phyloP scores from a whole-genome alignment of 2,113 vertebrate species.

The Eudyptes chrysolophus region DNA sequence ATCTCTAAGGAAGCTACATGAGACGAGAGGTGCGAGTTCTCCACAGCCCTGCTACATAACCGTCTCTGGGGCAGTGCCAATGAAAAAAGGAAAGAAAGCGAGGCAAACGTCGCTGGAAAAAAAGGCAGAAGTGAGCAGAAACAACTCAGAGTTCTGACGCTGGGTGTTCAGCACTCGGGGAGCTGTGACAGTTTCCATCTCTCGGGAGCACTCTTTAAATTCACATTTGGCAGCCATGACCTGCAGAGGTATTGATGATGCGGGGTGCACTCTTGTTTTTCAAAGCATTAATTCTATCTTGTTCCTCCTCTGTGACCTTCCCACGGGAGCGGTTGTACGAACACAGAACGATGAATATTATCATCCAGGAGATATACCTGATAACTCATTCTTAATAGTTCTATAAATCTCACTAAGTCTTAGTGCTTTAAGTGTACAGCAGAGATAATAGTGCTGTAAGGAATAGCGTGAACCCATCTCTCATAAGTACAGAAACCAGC shows the following conservation, averaged over 20 bases:
- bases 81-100: accelerated
- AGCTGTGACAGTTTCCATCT: neutral
- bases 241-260: neutral
- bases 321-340: neutral
- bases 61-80: neutral
- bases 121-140: neutral
- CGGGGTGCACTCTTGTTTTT: neutral
- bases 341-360: neutral
- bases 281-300: neutral
- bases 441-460: slow-evolving; percentile 20
- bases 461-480: neutral
- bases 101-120: neutral
- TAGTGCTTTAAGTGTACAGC: neutral
- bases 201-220: neutral
- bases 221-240: neutral
- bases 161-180: neutral
- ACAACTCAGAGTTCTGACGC: accelerated
- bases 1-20: neutral
- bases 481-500: neutral
- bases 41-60: neutral
- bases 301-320: slow-evolving; percentile 7
- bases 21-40: accelerated
- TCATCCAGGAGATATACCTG: slow-evolving; percentile 5
- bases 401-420: slow-evolving; percentile 34
- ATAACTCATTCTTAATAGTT: slow-evolving; percentile 26